Conservation (phyloP, 2,888 invertebrate genomes). For the Matsumyia berberina region DNA sequence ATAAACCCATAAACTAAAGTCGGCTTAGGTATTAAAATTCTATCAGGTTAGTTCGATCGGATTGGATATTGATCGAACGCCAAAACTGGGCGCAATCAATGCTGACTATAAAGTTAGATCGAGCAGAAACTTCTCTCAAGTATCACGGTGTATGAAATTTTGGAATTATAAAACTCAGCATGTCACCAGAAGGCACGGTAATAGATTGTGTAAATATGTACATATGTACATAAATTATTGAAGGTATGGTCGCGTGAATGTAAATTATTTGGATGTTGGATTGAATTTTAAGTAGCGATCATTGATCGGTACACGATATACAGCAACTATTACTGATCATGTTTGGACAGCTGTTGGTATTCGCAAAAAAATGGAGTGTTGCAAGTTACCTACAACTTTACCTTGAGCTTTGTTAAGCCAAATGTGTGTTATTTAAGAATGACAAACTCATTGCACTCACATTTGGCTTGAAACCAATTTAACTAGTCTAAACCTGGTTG, state of each 20-base stretch:
- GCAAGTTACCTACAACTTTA: neutral
- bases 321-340: neutral
- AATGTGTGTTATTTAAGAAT: neutral
- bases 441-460: too few species aligned
- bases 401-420: neutral
- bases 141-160: neutral
- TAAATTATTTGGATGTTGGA: constrained; percentile 4
- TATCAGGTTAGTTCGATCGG: neutral
- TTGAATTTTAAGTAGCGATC: neutral
- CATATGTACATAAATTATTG: neutral
- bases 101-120: neutral
- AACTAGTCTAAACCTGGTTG: too few species aligned
- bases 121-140: neutral
- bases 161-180: neutral
- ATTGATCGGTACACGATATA: neutral
- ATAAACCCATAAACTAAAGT: neutral
- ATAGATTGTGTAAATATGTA: constrained; percentile 20
- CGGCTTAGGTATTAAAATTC: neutral
- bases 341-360: constrained; percentile 18
- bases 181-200: constrained; percentile 19
- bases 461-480: too few species aligned
- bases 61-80: neutral
- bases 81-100: neutral
- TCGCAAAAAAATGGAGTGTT: neutral
- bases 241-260: constrained; percentile 13